Conservation (phyloP, 2,888 invertebrate genomes). For the Lottia scabra region DNA sequence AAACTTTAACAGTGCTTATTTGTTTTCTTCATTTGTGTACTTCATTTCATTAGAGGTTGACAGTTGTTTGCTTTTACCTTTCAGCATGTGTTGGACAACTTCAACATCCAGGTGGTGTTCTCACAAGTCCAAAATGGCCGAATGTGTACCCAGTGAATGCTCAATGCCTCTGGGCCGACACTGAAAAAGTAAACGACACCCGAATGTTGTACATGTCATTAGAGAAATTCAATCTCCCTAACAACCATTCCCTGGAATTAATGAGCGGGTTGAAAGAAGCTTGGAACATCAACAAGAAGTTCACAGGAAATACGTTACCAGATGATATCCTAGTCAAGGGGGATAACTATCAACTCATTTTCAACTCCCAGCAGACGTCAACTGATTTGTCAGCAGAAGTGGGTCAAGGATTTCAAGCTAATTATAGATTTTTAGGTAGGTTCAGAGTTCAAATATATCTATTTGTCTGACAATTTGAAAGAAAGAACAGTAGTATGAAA, state of each 20-base stretch:
- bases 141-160: constrained; percentile 74
- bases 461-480: neutral
- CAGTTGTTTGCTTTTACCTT: neutral
- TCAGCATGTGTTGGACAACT: constrained; percentile 8
- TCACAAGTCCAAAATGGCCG: constrained; percentile 78
- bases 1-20: too few relatives aligned
- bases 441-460: too few relatives aligned
- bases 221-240: constrained; percentile 18
- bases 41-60: too few relatives aligned
- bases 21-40: too few relatives aligned
- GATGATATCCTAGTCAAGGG: neutral
- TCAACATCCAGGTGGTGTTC: constrained; percentile 37
- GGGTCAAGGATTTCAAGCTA: constrained; percentile 11
- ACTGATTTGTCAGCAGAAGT: neutral
- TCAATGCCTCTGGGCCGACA: constrained; percentile 80
- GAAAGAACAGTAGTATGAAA: too few relatives aligned
- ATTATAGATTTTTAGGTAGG: constrained; percentile 13
- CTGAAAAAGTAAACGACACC: neutral
- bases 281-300: neutral
- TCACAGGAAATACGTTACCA: neutral
- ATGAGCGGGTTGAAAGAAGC: neutral
- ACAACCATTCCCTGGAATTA: constrained; percentile 20
- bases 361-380: neutral
- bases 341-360: neutral
- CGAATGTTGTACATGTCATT: constrained; percentile 22